phyloP scores from a whole-genome alignment of 2,797 vertebrate genomes.

The Pantherophis alleghaniensis region DNA sequence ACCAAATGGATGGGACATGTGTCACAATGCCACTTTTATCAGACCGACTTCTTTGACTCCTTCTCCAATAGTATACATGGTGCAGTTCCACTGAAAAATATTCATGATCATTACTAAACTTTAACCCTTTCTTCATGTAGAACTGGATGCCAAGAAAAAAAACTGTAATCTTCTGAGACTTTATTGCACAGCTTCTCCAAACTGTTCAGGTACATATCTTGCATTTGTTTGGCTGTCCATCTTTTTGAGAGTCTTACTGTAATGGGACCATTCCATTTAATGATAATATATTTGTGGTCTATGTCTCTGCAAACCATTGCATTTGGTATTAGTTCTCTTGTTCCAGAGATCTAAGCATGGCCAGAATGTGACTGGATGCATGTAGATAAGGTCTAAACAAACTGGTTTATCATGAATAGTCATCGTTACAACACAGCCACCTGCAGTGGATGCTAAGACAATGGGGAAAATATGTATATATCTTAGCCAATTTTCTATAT shows the following conservation, averaged over 20 bases:
- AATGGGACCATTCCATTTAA: not conserved
- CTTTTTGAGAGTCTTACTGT: not conserved
- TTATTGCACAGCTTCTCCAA: not conserved
- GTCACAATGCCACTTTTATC: not conserved
- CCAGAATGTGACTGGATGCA: not conserved
- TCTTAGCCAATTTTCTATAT: not conserved
- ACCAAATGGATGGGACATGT: not conserved
- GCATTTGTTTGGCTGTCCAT: not conserved
- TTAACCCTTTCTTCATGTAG: not conserved
- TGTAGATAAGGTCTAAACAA: not conserved
- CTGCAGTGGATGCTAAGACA: not conserved
- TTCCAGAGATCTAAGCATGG: not conserved
- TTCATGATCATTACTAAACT: not conserved
- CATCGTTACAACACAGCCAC: not conserved
- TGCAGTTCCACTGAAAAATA: not conserved
- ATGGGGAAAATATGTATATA: not conserved
- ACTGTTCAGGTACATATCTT: not conserved
- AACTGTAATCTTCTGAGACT: not conserved
- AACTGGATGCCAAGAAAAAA: not conserved
- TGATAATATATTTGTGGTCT: not conserved
- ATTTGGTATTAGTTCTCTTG: not conserved
- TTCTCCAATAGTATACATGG: not conserved
- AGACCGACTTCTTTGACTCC: not conserved
- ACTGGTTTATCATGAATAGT: not conserved
- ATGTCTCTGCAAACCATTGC: not conserved